Percentiles rank a stretch among this genome's conserved stretches.
These are phyloP conservation scores for Cantharis flavilabris DNA, from an alignment of 2,888 invertebrate species.

Conservation along the genomic window DNA sequence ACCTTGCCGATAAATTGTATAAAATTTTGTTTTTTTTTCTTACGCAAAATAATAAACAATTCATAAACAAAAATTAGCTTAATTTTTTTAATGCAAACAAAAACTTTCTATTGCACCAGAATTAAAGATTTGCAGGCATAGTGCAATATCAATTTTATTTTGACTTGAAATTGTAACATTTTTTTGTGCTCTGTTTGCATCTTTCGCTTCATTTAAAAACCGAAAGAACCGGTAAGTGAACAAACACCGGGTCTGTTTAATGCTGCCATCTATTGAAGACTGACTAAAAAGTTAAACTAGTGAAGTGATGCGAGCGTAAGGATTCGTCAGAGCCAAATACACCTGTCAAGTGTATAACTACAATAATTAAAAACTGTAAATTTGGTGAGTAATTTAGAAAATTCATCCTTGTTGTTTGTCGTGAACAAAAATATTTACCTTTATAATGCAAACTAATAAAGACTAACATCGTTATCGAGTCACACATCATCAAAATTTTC, in stretches of 20 bases:
- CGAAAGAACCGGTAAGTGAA: background rate
- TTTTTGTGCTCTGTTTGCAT: background rate
- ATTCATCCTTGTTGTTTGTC: background rate
- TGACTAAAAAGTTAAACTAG: background rate
- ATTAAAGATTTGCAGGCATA: background rate
- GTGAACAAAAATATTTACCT: conserved; percentile 9
- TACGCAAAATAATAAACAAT: background rate
- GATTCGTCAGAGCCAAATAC: background rate
- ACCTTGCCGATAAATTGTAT: background rate
- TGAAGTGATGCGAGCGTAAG: background rate
- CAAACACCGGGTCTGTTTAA: background rate
- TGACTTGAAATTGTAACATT: background rate
- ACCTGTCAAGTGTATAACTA: background rate
- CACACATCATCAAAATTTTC: background rate
- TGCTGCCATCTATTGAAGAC: background rate
- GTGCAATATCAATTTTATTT: background rate
- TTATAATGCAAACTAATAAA: conserved; percentile 9
- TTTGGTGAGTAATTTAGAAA: background rate
- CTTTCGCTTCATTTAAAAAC: background rate
- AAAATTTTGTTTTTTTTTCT: background rate
- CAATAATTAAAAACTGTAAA: background rate
- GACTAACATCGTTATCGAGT: conserved; percentile 10
- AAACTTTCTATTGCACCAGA: background rate
- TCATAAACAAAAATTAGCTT: background rate
- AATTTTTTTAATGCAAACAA: background rate